Percentiles rank a stretch among this genome's conserved stretches.
Conservation (phyloP, 2,888 invertebrate species). For the Malthinus seriepunctatus region DNA sequence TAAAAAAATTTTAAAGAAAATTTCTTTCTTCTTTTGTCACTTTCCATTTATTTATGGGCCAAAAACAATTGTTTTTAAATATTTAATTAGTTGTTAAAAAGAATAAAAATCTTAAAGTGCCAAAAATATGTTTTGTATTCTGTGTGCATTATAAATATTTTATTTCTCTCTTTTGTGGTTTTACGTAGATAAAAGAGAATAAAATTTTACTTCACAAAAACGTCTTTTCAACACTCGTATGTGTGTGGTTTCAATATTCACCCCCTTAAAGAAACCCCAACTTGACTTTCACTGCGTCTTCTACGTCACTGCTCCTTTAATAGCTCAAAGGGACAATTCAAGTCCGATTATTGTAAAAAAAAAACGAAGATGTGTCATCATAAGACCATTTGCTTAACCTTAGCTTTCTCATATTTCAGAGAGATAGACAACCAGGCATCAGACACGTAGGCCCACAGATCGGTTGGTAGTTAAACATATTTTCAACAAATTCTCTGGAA, state of each 20-base stretch:
- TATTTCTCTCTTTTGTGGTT: conserved; percentile 30
- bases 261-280: conserved; percentile 18
- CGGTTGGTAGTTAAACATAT: too few relatives aligned
- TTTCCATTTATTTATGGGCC: conserved; percentile 11
- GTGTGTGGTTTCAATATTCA: not conserved
- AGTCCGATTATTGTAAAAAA: conserved; percentile 11
- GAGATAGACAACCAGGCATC: too few relatives aligned
- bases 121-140: too few relatives aligned
- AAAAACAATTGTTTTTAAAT: not conserved
- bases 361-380: not conserved
- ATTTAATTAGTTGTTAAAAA: too few relatives aligned
- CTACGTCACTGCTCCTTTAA: conserved; percentile 18
- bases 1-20: conserved; percentile 20
- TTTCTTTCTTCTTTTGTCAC: conserved; percentile 3
- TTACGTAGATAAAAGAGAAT: conserved; percentile 25
- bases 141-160: conserved; percentile 19
- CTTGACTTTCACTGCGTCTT: conserved; percentile 21
- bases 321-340: conserved; percentile 19
- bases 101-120: too few relatives aligned
- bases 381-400: too few relatives aligned
- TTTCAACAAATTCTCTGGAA: too few relatives aligned
- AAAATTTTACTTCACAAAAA: conserved; percentile 9
- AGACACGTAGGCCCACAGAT: too few relatives aligned
- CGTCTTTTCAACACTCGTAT: conserved; percentile 19
- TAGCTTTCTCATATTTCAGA: too few relatives aligned